These are phyloP conservation scores for Diachrysia chrysitis DNA, from an alignment of 2,888 invertebrate species.

Conservation along the genomic window DNA sequence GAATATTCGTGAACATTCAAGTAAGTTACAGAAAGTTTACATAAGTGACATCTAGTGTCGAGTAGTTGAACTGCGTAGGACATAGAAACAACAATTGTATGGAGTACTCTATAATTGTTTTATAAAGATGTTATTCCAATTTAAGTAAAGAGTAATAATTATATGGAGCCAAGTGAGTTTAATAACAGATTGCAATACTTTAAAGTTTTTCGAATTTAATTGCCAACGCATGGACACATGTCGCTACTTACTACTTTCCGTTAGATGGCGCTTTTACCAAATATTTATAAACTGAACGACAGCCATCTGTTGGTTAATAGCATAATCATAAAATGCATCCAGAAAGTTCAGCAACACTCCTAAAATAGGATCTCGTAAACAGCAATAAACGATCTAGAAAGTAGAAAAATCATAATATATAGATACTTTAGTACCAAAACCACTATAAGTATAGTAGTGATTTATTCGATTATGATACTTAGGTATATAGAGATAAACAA, in stretches of 20 bases:
- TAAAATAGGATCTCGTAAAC: neutral
- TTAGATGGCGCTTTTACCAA: conserved; percentile 15
- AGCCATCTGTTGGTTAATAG: conserved; percentile 67
- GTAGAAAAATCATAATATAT: neutral
- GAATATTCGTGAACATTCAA: conserved; percentile 75
- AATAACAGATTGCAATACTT: too few relatives aligned
- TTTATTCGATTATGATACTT: neutral
- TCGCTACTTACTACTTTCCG: neutral
- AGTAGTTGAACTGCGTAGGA: conserved; percentile 38
- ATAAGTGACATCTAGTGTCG: conserved; percentile 67
- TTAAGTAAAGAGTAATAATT: too few relatives aligned
- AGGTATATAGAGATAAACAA: too few relatives aligned
- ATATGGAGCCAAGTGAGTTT: too few relatives aligned
- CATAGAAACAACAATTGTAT: too few relatives aligned
- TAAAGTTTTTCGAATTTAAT: too few relatives aligned
- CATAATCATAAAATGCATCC: conserved; percentile 22
- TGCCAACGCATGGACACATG: too few relatives aligned
- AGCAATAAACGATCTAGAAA: neutral
- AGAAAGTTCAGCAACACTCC: conserved; percentile 27
- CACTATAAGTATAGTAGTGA: neutral
- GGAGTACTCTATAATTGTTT: too few relatives aligned
- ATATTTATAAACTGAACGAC: neutral
- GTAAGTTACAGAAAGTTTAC: conserved; percentile 25
- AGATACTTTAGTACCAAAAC: neutral
- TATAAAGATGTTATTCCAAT: too few relatives aligned